Conservation (phyloP, 2,888 invertebrate genomes). For the Erebia ligea region DNA sequence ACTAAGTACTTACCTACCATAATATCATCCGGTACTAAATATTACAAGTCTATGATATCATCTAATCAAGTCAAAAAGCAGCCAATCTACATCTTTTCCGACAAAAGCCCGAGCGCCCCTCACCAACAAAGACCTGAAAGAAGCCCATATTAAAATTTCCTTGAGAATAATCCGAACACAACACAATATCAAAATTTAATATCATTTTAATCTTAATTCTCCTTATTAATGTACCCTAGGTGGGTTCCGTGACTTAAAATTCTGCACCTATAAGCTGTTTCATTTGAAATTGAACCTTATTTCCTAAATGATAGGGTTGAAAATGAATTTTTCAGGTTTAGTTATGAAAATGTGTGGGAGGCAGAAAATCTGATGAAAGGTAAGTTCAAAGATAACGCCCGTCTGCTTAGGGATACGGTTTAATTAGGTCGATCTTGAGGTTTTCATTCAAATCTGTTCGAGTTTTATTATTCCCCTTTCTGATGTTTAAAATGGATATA, state of each 20-base stretch:
- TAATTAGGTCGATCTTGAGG: slow-evolving; percentile 70
- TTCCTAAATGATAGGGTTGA: slow-evolving; percentile 24
- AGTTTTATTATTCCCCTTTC: slow-evolving; percentile 43
- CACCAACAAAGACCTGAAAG: slow-evolving; percentile 33
- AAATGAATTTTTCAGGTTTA: slow-evolving; percentile 40
- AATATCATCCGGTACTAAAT: background rate
- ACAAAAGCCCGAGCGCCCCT: slow-evolving; percentile 20
- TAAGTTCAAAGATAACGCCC: slow-evolving; percentile 79
- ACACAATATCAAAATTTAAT: slow-evolving; percentile 83
- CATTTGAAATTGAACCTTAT: slow-evolving; percentile 45
- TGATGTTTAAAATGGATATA: slow-evolving; percentile 14
- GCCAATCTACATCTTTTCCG: slow-evolving; percentile 6
- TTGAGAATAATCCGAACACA: slow-evolving; percentile 79
- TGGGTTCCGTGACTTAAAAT: slow-evolving; percentile 61
- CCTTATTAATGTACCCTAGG: slow-evolving; percentile 78
- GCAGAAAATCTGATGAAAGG: slow-evolving; percentile 57
- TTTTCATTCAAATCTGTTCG: slow-evolving; percentile 50
- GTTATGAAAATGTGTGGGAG: slow-evolving; percentile 50
- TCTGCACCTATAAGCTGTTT: slow-evolving; percentile 48
- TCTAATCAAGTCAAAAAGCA: slow-evolving; percentile 12
- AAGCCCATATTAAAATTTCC: slow-evolving; percentile 55
- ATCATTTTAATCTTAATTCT: slow-evolving; percentile 83
- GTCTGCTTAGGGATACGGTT: slow-evolving; percentile 63
- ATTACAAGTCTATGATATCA: background rate
- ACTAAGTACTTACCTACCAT: no score